Evolutionary conservation across 2,113 vertebrate genomes (phyloP), one percentile per base, ranked within the genome.

Genomic region (Hemiprocne comata): DNA sequence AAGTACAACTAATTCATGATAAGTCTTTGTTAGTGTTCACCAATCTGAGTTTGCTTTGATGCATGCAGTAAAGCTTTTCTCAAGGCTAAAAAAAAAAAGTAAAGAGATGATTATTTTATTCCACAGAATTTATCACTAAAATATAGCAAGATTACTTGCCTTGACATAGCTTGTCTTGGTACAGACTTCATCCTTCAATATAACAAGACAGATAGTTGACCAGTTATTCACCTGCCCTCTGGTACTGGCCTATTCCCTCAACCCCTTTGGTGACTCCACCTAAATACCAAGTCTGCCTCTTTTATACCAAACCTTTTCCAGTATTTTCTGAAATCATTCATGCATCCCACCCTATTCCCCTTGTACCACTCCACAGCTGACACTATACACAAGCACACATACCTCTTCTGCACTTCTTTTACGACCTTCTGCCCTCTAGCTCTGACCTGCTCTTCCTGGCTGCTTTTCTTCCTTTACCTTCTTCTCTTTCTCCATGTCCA

Each of bases 341-440:
- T 4, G 8, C 1, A 2, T 2, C 21, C 8, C 20, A 17, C 21
- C 1, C 42, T 10, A 3, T 58, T 51, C 10, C n/a, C n/a, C 6
- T 55, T 34, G 29, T 42, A 48, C 34, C 17, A 69, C 48, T 89
- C 50, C 16, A 17, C 1, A 4, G 25, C 17, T 90, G 28, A 57
- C 7, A 40, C n/a, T 25, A 4, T 6, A 4, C 10, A 10, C 3
- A 80, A 77, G 20, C 11, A n/a, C 7, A 48, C 3, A 0, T 6
- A 17, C 1, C 44, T 18, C 36, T 21, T 46, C 24, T 57, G 23
- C n/a, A 65, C 25, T 51, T 61, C 51, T 58, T 51, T 50, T 54
- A 16, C 25, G 38, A 19, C 17, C 8, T 87, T 19, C 54, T 62
- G 23, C 16, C 19, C 31, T 60, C 19, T 24, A 46, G 23, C 24